Base-by-base conservation (phyloP, 2,113 vertebrate species). In the Casuarius casuarius region DNA sequence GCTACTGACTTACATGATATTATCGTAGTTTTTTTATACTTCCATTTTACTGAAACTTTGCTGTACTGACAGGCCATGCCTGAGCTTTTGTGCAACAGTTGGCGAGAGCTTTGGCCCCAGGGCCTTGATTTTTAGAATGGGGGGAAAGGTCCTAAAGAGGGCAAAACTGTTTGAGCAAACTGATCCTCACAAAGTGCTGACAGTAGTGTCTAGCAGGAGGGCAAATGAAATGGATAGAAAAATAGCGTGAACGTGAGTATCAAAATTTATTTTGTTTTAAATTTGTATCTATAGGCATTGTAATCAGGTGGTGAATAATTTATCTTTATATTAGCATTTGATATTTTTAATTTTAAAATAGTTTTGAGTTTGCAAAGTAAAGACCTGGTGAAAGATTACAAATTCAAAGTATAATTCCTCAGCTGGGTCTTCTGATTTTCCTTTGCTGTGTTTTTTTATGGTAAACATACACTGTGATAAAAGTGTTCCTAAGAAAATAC, bases 91-190 rank as follows among this genome's bases (percentile, higher is more conserved):
- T 92, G 86, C 81, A 97, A 90, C 42, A 80, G 63, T 26, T 0
- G 4, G 70, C 21, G 89, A 96, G 91, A 86, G 91, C 87, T 93
- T 86, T 92, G 29, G 21, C 63, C 73, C 20, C 1, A 4, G 48
- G 92, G 85, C 97, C 97, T 97, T 97, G 97, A 95, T 96, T 97
- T 97, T 97, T 97, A 89, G 96, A 94, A 95, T 9, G 28, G 46
- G 91, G 93, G 77, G 94, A 92, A 97, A 97, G 79, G 97, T 97
- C 92, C 49, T 81, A 66, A 93, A 91, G 44, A 63, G 87, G 83
- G 62, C 17, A 6, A 87, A 97, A 78, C 48, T 81, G 12, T 81
- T 91, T 96, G 61, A 52, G 76, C 51, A 21, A 83, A 84, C 35
- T 28, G 10, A 5, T 75, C 52, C 23, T 92, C 71, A 83, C 89